Conservation (phyloP, 2,888 invertebrate species). For the Conistra vaccinii region DNA sequence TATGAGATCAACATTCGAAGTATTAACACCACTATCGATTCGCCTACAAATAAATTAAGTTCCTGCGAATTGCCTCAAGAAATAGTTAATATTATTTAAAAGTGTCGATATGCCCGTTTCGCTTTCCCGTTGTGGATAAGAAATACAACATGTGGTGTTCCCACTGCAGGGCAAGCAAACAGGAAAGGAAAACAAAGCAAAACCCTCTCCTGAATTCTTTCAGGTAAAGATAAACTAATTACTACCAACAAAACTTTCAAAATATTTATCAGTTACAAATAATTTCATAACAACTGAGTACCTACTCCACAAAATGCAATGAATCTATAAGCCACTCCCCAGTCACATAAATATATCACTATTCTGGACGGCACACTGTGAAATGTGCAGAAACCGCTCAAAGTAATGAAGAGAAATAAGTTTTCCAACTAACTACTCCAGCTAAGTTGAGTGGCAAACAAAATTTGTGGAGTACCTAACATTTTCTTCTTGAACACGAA, state of each 20-base stretch:
- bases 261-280: no score
- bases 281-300: no score
- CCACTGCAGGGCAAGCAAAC: background rate
- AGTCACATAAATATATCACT: constrained; percentile 41
- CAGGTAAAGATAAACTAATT: no score
- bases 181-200: background rate
- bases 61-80: no score
- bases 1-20: background rate
- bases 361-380: constrained; percentile 10
- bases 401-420: constrained; percentile 53
- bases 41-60: no score
- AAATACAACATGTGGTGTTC: background rate
- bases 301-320: constrained; percentile 1
- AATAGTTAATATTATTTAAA: no score
- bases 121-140: background rate
- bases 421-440: constrained; percentile 29
- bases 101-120: no score
- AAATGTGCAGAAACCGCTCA: constrained; percentile 45
- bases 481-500: constrained; percentile 16
- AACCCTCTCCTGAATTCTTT: no score
- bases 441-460: constrained; percentile 26
- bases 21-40: background rate
- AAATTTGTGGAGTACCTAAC: constrained; percentile 22
- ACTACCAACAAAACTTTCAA: no score
- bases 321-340: constrained; percentile 10